phyloP scores from a whole-genome alignment of 2,888 invertebrate species.

The Lasioglossum oenotherae region DNA sequence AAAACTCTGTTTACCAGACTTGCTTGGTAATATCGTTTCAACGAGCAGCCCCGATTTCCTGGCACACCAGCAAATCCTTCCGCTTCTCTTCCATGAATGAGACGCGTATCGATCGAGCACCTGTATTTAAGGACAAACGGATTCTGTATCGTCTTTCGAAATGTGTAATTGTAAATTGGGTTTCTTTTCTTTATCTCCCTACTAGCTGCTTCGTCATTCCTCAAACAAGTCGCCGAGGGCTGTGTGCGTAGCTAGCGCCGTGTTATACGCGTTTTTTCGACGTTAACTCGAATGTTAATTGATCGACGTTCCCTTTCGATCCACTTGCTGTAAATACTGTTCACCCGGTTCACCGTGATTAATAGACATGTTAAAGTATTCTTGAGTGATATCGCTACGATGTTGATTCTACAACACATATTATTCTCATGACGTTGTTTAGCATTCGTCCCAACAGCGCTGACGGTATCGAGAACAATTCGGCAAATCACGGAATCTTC shows the following conservation, averaged over 20 bases:
- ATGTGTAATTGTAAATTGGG: not conserved
- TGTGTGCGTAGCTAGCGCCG: not conserved
- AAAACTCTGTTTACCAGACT: not conserved
- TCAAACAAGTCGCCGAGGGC: constrained; percentile 45
- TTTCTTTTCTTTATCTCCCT: constrained; percentile 49
- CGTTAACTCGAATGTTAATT: not conserved
- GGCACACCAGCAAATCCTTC: not conserved
- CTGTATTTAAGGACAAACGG: constrained; percentile 61
- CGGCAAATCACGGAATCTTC: not conserved
- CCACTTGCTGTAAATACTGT: not conserved
- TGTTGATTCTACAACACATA: not conserved
- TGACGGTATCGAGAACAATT: not conserved
- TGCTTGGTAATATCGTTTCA: not conserved
- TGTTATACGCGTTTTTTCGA: not conserved
- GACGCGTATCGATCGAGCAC: constrained; percentile 25
- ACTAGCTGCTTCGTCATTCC: constrained; percentile 56
- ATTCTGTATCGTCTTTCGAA: constrained; percentile 14
- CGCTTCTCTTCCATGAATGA: constrained; percentile 17
- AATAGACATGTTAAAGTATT: not conserved
- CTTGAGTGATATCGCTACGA: not conserved
- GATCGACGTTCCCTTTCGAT: not conserved
- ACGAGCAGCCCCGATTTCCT: not conserved
- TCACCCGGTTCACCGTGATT: not conserved
- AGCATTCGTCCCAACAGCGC: not conserved
- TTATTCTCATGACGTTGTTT: not conserved